Evolutionary conservation across 2,888 invertebrate genomes (phyloP), one percentile per base, ranked within the genome.

Genomic region (Pristionchus exspectatus): DNA sequence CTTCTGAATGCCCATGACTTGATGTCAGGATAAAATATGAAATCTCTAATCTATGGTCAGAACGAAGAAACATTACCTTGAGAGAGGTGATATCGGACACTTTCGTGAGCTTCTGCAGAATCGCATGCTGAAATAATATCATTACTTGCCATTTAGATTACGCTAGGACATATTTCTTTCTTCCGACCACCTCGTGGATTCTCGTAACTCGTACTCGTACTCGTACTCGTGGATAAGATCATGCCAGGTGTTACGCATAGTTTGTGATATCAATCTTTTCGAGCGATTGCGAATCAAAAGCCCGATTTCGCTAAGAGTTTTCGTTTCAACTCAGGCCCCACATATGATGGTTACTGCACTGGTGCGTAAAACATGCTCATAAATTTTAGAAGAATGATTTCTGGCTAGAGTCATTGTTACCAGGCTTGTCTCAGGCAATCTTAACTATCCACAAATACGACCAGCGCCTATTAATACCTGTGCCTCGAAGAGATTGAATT

Each of bases 401-500:
- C n/a, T n/a, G n/a, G n/a, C 7, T 14, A 2, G 18, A 2, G 33
- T 74, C 21, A 7, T 2, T 74, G 7, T 16, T 21, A 9, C 14
- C 18, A 21, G 33, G 30, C 14, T 72, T 12, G 16, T 2, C 72
- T 33, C 0, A 24, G 18, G 1, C 33, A 30, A 38, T 27, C 9
- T 50, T 50, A 9, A 4, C 30, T 18, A 16, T 74, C 18, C 12
- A 2, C 14, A 74, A 74, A 27, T 66, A 10, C 14, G 4, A 66
- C 27, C 27, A 44, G 0, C 10, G 38, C 38, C 3, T 21, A 9
- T 38, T 24, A 0, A 9, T 69, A 81, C 81, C 81, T 81, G 81
- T 12, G 81, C 81, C 27, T 81, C 81, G 81, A 81, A 81, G n/a
- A 81, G 81, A 18, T 81, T 81, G 81, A n/a, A 81, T 21, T 81